Evolutionary conservation across 35 echinoderm and acorn worm species (phyloP).

Genomic region (Stichopus chloronotus): DNA sequence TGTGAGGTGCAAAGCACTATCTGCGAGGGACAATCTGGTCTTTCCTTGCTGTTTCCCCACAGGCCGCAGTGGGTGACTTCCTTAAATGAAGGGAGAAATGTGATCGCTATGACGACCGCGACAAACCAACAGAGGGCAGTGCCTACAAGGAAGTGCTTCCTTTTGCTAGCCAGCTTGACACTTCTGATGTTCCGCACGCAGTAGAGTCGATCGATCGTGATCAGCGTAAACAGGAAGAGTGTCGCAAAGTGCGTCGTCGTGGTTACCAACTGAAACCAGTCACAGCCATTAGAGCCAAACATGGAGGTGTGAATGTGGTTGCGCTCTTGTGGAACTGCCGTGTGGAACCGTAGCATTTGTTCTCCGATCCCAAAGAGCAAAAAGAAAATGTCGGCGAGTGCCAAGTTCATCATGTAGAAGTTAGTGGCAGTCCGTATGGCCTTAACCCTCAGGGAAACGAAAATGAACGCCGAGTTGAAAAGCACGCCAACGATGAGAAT

Average conservation of each 20-base stretch:
- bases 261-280: constrained; percentile 14
- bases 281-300: constrained; percentile 33
- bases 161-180: constrained; percentile 9
- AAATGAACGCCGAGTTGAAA: constrained; percentile 30
- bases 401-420: constrained; percentile 28
- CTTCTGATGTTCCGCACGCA: not conserved
- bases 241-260: constrained; percentile 17
- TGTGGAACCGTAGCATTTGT: not conserved
- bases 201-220: constrained; percentile 31
- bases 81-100: not conserved
- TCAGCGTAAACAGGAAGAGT: constrained; percentile 29
- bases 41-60: not conserved
- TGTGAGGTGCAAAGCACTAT: not conserved
- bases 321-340: not conserved
- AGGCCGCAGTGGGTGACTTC: not conserved
- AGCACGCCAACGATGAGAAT: constrained; percentile 22
- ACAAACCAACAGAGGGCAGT: constrained; percentile 16
- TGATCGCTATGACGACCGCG: not conserved
- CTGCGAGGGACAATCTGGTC: not conserved
- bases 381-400: constrained; percentile 32
- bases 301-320: constrained; percentile 1
- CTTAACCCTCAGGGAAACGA: constrained; percentile 6
- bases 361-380: constrained; percentile 24
- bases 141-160: not conserved
- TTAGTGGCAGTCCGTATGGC: constrained; percentile 14